Percentiles rank a stretch among this genome's conserved stretches.
Evolutionary conservation across 2,888 invertebrate genomes (phyloP).

Genomic region (Tortrix viridana): DNA sequence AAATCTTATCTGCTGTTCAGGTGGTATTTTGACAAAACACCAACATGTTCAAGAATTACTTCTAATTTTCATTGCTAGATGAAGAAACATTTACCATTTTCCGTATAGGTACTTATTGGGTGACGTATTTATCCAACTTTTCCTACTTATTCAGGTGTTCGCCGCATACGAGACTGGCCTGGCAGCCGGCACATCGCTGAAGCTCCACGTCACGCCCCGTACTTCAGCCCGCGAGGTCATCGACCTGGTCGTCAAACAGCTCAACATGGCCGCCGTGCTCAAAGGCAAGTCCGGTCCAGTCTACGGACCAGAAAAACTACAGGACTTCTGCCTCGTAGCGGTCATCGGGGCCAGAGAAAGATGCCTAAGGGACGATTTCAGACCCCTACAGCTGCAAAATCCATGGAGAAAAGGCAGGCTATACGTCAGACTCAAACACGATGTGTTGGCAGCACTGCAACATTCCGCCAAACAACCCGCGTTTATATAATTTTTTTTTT

Average conservation of each 20-base stretch:
- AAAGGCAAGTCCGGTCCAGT: conserved; percentile 94
- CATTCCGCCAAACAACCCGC: conserved; percentile 93
- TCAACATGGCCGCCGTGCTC: conserved; percentile 95
- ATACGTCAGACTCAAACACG: conserved; percentile 96
- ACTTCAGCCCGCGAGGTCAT: conserved; percentile 98
- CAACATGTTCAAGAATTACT: too few species aligned
- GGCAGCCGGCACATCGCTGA: conserved; percentile 95
- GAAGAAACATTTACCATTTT: too few species aligned
- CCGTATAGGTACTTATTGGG: too few species aligned
- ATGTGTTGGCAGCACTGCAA: conserved; percentile 93
- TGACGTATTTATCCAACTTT: neutral
- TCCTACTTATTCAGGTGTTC: conserved; percentile 90
- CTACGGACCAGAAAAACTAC: conserved; percentile 91
- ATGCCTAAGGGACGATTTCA: conserved; percentile 96
- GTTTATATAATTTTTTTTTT: conserved; percentile 75
- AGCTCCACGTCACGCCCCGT: conserved; percentile 95
- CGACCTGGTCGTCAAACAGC: conserved; percentile 96
- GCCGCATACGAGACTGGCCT: conserved; percentile 98
- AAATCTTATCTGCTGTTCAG: too few species aligned
- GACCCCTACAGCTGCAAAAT: conserved; percentile 95
- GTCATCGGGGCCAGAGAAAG: conserved; percentile 97
- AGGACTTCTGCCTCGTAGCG: conserved; percentile 96
- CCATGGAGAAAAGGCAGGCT: conserved; percentile 98
- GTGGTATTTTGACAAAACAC: too few species aligned
- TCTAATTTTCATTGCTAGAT: too few species aligned